Evolutionary conservation across 1,140 invertebrate species (phyloP).

Genomic region (Sitobion miscanthi): DNA sequence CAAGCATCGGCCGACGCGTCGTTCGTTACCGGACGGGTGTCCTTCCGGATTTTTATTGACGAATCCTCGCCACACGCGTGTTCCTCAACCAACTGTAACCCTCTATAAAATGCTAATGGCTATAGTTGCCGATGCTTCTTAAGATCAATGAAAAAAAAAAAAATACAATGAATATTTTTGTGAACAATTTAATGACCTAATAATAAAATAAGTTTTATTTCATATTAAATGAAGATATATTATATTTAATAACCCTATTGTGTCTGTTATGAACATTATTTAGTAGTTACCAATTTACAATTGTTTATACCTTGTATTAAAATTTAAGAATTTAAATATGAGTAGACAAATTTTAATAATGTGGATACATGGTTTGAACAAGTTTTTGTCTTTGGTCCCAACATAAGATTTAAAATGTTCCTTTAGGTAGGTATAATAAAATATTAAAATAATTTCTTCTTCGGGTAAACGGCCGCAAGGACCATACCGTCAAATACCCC

Average conservation of each 20-base stretch:
- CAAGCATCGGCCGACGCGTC: too few relatives aligned
- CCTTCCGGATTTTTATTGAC: too few relatives aligned
- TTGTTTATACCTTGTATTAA: not conserved
- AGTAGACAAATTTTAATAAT: not conserved
- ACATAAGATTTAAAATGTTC: not conserved
- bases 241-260: not conserved
- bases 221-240: not conserved
- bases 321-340: not conserved
- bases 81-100: too few relatives aligned
- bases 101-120: too few relatives aligned
- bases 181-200: not conserved
- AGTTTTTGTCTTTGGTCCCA: too few relatives aligned
- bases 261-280: not conserved
- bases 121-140: too few relatives aligned
- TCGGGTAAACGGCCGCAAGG: too few relatives aligned
- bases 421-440: not conserved
- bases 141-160: too few relatives aligned
- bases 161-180: slow-evolving; percentile 20
- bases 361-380: not conserved
- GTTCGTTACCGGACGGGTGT: too few relatives aligned
- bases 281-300: not conserved
- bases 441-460: not conserved
- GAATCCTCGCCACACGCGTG: too few relatives aligned
- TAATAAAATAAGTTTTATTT: slow-evolving; percentile 39
- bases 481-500: too few relatives aligned